Evolutionary conservation across 2,797 vertebrate species (phyloP).

Genomic region (Sebastes matsubarae): DNA sequence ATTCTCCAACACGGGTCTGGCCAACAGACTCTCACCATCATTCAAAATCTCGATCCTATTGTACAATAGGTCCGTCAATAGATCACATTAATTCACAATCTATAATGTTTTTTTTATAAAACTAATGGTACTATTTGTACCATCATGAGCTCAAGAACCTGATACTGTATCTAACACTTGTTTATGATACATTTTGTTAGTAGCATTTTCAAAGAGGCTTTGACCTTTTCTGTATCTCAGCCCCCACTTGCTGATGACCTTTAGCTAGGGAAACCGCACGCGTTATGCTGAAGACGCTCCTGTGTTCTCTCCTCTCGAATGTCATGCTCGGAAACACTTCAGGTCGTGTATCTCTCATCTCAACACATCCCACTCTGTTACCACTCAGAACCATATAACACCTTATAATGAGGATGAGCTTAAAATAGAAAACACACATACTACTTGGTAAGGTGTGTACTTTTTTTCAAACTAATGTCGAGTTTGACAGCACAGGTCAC

Average conservation of each 20-base stretch:
- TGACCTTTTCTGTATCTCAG: constrained; percentile 77
- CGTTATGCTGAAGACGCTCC: constrained; percentile 49
- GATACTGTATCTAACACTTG: constrained; percentile 20
- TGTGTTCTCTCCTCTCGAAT: constrained; percentile 61
- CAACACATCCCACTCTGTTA: constrained; percentile 32
- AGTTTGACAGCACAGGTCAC: background rate
- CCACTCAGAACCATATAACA: constrained; percentile 19
- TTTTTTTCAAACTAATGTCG: background rate
- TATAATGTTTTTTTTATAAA: constrained; percentile 1
- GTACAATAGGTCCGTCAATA: background rate
- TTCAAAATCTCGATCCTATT: constrained; percentile 1
- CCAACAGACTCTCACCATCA: constrained; percentile 18
- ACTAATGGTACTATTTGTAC: background rate
- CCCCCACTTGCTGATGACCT: constrained; percentile 75
- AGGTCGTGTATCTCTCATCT: constrained; percentile 38
- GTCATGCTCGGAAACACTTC: constrained; percentile 54
- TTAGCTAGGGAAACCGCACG: constrained; percentile 59
- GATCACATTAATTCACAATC: background rate
- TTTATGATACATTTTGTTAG: constrained; percentile 57
- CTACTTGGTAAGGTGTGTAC: background rate
- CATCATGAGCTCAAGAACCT: background rate
- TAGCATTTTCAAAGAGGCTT: constrained; percentile 56
- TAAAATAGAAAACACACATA: background rate
- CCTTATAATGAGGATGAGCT: background rate
- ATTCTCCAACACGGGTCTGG: constrained; percentile 36